Conservation (phyloP, 2,113 vertebrate genomes). For the Benitochromis conjunctus region DNA sequence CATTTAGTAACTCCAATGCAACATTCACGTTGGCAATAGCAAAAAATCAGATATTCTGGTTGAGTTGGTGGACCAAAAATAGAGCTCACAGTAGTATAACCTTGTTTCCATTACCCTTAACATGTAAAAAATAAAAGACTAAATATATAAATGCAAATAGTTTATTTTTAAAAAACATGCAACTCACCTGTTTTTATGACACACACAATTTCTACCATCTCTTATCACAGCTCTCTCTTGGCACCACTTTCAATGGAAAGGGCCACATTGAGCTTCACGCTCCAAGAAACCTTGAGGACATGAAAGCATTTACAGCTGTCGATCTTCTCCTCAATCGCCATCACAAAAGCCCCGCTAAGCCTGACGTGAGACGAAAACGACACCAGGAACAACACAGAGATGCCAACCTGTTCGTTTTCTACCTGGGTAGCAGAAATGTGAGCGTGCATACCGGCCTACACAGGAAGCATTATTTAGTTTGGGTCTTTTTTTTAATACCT, state of each 20-base stretch:
- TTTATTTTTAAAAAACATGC: not conserved
- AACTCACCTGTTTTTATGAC: not conserved
- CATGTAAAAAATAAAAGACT: not conserved
- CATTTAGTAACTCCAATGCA: not conserved
- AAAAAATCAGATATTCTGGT: not conserved
- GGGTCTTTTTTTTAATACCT: fast-evolving
- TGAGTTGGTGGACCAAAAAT: not conserved
- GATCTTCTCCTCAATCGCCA: slow-evolving; percentile 82
- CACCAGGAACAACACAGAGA: slow-evolving; percentile 26
- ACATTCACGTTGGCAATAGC: fast-evolving
- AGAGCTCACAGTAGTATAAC: not conserved
- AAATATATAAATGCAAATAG: not conserved
- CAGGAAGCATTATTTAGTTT: not conserved
- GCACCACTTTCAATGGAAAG: slow-evolving; percentile 83
- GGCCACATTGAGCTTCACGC: slow-evolving; percentile 82
- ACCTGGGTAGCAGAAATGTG: slow-evolving; percentile 83
- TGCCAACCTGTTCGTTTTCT: slow-evolving; percentile 79
- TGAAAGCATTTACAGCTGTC: slow-evolving; percentile 82
- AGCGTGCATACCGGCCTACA: not conserved
- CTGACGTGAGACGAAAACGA: not conserved
- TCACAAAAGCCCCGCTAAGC: not conserved
- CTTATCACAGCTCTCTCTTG: slow-evolving; percentile 73
- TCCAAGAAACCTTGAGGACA: slow-evolving; percentile 77
- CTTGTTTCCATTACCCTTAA: fast-evolving
- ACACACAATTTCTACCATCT: not conserved